phyloP scores from a whole-genome alignment of 2,888 invertebrate genomes.

The Campoplex nolae region DNA sequence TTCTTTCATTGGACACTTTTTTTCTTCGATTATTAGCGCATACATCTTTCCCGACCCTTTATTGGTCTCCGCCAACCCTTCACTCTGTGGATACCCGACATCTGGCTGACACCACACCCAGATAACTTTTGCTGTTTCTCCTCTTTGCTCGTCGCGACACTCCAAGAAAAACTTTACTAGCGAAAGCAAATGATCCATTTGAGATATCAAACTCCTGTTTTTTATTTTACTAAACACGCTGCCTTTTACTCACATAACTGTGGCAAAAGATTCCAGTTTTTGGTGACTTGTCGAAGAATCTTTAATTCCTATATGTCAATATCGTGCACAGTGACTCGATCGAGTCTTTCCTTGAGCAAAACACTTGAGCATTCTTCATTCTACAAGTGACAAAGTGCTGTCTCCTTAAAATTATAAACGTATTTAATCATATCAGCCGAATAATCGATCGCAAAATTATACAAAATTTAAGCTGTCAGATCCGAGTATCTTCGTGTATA shows the following conservation, averaged over 20 bases:
- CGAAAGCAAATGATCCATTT: slow-evolving; percentile 16
- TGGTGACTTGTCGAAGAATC: slow-evolving; percentile 24
- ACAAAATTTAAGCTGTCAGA: slow-evolving; percentile 6
- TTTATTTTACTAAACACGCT: background rate
- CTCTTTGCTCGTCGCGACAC: slow-evolving; percentile 44
- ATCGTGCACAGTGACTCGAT: slow-evolving; percentile 20
- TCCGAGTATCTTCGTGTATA: background rate
- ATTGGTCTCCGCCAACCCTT: slow-evolving; percentile 79
- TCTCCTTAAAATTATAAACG: background rate
- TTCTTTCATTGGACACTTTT: slow-evolving; percentile 84
- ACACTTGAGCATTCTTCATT: slow-evolving; percentile 9
- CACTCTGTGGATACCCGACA: slow-evolving; percentile 77
- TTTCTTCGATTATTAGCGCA: slow-evolving; percentile 85
- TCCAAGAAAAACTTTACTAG: slow-evolving; percentile 14
- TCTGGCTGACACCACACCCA: slow-evolving; percentile 75
- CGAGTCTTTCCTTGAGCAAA: background rate
- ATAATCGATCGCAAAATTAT: slow-evolving; percentile 16
- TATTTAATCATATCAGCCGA: background rate
- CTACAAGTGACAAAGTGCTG: background rate
- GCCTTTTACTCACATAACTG: slow-evolving; percentile 17
- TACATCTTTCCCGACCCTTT: slow-evolving; percentile 83
- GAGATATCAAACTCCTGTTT: slow-evolving; percentile 16
- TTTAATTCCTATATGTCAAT: slow-evolving; percentile 37
- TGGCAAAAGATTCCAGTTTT: slow-evolving; percentile 11
- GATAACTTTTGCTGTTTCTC: slow-evolving; percentile 27